phyloP scores from a whole-genome alignment of 2,888 invertebrate species.

The Auanema sp. region DNA sequence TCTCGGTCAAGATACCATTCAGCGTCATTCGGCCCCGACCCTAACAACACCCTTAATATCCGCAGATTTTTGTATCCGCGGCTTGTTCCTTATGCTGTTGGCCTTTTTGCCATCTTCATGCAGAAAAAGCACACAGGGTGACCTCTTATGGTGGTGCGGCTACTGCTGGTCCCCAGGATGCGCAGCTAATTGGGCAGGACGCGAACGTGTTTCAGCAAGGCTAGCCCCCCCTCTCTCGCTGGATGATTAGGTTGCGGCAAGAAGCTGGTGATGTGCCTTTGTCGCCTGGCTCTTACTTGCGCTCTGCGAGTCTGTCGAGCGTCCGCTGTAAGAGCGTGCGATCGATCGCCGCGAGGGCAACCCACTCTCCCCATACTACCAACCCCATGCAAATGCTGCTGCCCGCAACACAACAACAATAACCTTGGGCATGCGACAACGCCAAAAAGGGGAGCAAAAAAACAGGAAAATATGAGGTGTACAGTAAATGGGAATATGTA shows the following conservation, averaged over 20 bases:
- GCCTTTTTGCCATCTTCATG: too few relatives aligned
- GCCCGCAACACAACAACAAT: slow-evolving; percentile 14
- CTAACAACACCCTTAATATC: neutral
- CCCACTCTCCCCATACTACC: slow-evolving; percentile 22
- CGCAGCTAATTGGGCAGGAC: slow-evolving; percentile 24
- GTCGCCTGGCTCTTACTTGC: slow-evolving; percentile 17
- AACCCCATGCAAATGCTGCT: slow-evolving; percentile 16
- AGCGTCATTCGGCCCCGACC: neutral
- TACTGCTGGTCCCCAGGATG: slow-evolving; percentile 16
- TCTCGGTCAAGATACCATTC: neutral
- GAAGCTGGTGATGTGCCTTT: slow-evolving; percentile 20
- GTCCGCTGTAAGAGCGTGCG: slow-evolving; percentile 22
- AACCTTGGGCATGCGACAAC: slow-evolving; percentile 2
- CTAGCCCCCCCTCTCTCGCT: slow-evolving; percentile 14
- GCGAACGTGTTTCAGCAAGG: slow-evolving; percentile 19
- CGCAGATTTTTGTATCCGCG: neutral
- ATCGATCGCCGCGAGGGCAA: slow-evolving; percentile 21
- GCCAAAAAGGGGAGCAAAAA: neutral
- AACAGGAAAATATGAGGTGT: neutral
- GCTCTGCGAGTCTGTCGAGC: slow-evolving; percentile 11
- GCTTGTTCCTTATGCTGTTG: too few relatives aligned
- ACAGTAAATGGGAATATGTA: neutral
- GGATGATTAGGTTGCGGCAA: slow-evolving; percentile 27
- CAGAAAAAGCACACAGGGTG: too few relatives aligned
- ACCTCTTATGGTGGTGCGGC: neutral